Base-by-base conservation (phyloP, 1,140 invertebrate species). In the Chlorops oryzae region DNA sequence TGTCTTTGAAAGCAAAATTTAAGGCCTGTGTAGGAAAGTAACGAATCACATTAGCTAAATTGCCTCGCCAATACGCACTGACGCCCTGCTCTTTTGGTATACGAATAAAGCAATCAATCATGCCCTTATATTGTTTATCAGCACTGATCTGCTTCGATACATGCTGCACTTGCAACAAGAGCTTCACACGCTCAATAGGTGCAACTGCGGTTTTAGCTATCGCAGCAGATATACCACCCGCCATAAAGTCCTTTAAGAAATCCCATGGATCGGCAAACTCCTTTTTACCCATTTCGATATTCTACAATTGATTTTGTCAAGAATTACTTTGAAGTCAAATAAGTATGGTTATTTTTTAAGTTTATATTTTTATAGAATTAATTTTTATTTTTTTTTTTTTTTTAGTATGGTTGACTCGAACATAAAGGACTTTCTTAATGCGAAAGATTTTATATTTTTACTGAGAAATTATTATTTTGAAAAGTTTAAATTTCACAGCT, bases 11-110 rank as follows among this genome's bases (percentile, higher is more conserved):
- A 45, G 91, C 90, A 74, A 96, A 96, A 78, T 96, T 96, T 17
- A 96, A 77, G 24, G 92, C 92, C 73, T 96, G 92, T n/a, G 91
- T 94, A 27, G 92, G 92, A 76, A 95, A 95, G 73, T 94, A 95
- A 62, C 89, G 75, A 65, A 92, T 85, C 20, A 91, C 88, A 73
- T 95, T 96, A 61, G 90, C 90, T 59, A 94, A 70, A 76, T 96
- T 97, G 63, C 92, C 93, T 74, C 92, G 82, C 92, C 93, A 97
- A 73, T 87, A 91, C 47, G 88, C 86, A 0, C 83, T 43, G 34
- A 87, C 72, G 37, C 91, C 91, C 75, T 92, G 88, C 75, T 91
- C 89, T 64, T 48, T 80, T 35, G 88, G 87, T 72, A 92, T 90
- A 65, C 90, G 84, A 57, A 69, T 32, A 21, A 69, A 69, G 18